A percentile compares a stretch with the other conserved stretches of the same genome.
Conservation (phyloP, 2,113 vertebrate species). For the Glareola pratincola region DNA sequence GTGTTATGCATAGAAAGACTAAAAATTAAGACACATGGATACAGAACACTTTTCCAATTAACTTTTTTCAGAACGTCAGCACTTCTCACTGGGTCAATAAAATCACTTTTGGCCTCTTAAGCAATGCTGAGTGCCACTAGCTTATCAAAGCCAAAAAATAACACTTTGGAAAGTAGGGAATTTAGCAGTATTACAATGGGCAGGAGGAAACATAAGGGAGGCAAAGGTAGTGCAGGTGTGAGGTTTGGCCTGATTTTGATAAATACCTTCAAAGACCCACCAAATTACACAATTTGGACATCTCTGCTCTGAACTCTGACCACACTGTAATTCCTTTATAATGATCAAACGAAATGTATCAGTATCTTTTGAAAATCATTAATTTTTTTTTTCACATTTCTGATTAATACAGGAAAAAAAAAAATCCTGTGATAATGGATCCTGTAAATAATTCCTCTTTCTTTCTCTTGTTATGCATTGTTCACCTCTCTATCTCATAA, state of each 20-base stretch:
- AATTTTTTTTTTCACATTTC: not conserved
- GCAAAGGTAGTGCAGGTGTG: not conserved
- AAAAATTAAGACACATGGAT: not conserved
- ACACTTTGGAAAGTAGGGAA: not conserved
- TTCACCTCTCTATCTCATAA: not conserved
- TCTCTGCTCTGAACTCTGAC: not conserved
- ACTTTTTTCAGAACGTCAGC: not conserved
- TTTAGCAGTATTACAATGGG: not conserved
- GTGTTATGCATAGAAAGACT: rapidly evolving
- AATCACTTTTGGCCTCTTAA: not conserved
- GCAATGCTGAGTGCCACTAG: not conserved
- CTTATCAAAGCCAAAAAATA: not conserved
- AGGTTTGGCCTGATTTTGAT: not conserved
- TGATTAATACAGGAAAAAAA: not conserved
- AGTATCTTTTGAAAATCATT: not conserved
- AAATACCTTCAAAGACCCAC: not conserved
- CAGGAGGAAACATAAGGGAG: not conserved
- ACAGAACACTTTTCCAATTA: not conserved
- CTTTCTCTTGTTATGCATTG: not conserved
- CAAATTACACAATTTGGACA: not conserved
- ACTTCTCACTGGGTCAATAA: not conserved
- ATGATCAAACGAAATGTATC: not conserved
- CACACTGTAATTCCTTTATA: not conserved
- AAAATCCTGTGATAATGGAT: not conserved
- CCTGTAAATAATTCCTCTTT: not conserved